Percentiles rank a stretch among this genome's conserved stretches.
phyloP scores from a whole-genome alignment of 2,888 invertebrate species.

The Drosophila mettleri region DNA sequence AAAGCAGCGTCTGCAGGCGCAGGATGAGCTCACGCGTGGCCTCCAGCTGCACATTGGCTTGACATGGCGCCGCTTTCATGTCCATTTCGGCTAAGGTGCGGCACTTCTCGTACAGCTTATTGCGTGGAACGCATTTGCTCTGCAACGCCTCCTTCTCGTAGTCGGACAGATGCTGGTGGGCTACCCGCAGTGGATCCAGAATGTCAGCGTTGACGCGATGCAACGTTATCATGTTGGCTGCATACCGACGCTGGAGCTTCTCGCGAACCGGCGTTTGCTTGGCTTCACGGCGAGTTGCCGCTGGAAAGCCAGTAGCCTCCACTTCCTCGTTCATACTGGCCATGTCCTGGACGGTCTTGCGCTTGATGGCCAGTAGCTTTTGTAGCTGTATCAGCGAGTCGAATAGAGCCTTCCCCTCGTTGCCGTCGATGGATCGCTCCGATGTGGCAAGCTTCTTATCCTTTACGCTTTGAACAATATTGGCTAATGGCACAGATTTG shows the following conservation, averaged over 20 bases:
- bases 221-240: slow-evolving; percentile 38
- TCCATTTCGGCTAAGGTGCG: slow-evolving; percentile 54
- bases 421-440: background rate
- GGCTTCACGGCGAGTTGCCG: slow-evolving; percentile 38
- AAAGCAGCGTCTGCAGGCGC: slow-evolving; percentile 50
- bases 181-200: slow-evolving; percentile 36
- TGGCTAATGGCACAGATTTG: slow-evolving; percentile 11
- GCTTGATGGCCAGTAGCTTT: slow-evolving; percentile 36
- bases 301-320: background rate
- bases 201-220: slow-evolving; percentile 52
- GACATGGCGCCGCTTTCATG: slow-evolving; percentile 10
- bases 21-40: slow-evolving; percentile 33
- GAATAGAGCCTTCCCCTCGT: slow-evolving; percentile 17
- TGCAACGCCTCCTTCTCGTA: slow-evolving; percentile 24
- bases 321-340: slow-evolving; percentile 45
- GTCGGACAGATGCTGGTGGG: slow-evolving; percentile 29
- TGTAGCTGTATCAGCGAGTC: slow-evolving; percentile 43
- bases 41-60: slow-evolving; percentile 3
- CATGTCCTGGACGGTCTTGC: slow-evolving; percentile 42
- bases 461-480: slow-evolving; percentile 24
- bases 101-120: slow-evolving; percentile 38
- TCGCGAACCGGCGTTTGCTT: slow-evolving; percentile 32
- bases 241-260: slow-evolving; percentile 46
- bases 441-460: background rate
- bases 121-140: background rate